Base-by-base conservation (phyloP, 2,888 invertebrate genomes). In the Linnaemya vulpina region DNA sequence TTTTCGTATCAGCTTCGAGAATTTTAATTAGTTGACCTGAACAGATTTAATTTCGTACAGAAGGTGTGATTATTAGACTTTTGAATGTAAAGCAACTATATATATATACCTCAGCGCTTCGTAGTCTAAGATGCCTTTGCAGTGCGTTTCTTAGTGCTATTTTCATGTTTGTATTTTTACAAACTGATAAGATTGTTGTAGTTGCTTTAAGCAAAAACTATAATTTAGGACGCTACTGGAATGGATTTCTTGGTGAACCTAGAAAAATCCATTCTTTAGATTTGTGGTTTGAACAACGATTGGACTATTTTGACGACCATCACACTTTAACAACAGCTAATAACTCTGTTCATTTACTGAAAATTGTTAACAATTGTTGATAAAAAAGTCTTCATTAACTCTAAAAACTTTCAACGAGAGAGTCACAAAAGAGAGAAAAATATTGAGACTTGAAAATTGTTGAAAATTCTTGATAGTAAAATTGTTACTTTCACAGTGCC, bases 261-360 rank as follows among this genome's bases (percentile, higher is more conserved):
- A 91, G 88, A 58, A 90, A 89, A 78, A 70, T 86, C 17, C 81
- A 88, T 1, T 84, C 88, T 9, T 71, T 93, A 8, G 95, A 95
- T 38, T 93, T 94, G 89, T 98, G 97, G 97, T 96, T 97, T 89
- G 93, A 93, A 8, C 98, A 98, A 91, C 94, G 93, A 81, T 91
- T 98, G 67, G 97, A 98, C 91, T 98, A 98, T 93, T 97, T 96
- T 88, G 94, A 95, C 89, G 94, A 95, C 0, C 94, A 95, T 0
- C 95, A 96, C 89, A 90, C 92, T 0, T n/a, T n/a, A n/a, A n/a
- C n/a, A n/a, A n/a, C n/a, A n/a, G n/a, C n/a, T n/a, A n/a, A n/a
- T n/a, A n/a, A n/a, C n/a, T n/a, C n/a, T n/a, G n/a, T n/a, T n/a
- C n/a, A n/a, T n/a, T n/a, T n/a, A n/a, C n/a, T n/a, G n/a, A n/a